Conservation (phyloP, 2,797 vertebrate species). For the Onychomys leucogaster region DNA sequence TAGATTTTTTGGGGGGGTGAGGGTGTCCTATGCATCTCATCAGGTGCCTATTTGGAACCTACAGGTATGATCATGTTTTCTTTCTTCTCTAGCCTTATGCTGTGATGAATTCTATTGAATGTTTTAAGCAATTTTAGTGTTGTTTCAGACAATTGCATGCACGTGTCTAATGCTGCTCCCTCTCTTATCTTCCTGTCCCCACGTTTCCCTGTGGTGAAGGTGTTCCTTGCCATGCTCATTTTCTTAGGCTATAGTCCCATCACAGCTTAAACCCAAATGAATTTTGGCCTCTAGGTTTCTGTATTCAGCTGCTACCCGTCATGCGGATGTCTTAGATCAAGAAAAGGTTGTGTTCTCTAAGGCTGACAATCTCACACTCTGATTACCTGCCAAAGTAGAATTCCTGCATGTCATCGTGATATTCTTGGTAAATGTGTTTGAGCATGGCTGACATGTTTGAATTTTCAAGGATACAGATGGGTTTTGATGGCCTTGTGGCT, state of each 20-base stretch:
- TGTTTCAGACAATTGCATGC: not conserved
- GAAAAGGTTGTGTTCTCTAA: not conserved
- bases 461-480: not conserved
- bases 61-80: not conserved
- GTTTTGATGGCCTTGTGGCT: not conserved
- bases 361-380: not conserved
- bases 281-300: not conserved
- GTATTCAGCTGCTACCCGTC: slow-evolving; percentile 29
- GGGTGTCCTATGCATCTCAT: not conserved
- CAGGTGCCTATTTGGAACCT: not conserved
- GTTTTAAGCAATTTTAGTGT: not conserved
- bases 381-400: slow-evolving; percentile 43
- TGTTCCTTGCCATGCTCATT: slow-evolving; percentile 38
- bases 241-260: slow-evolving; percentile 24
- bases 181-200: not conserved
- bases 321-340: not conserved
- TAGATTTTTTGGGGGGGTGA: not conserved
- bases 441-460: not conserved
- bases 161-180: not conserved
- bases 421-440: slow-evolving; percentile 17
- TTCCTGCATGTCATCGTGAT: not conserved
- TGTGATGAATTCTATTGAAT: not conserved
- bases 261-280: slow-evolving; percentile 13
- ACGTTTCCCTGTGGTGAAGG: not conserved
- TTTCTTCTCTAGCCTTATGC: not conserved